A percentile compares a stretch with the other conserved stretches of the same genome.
These are phyloP conservation scores for Microcebus murinus DNA, from an alignment of 2,113 vertebrate species.

Conservation along the genomic window DNA sequence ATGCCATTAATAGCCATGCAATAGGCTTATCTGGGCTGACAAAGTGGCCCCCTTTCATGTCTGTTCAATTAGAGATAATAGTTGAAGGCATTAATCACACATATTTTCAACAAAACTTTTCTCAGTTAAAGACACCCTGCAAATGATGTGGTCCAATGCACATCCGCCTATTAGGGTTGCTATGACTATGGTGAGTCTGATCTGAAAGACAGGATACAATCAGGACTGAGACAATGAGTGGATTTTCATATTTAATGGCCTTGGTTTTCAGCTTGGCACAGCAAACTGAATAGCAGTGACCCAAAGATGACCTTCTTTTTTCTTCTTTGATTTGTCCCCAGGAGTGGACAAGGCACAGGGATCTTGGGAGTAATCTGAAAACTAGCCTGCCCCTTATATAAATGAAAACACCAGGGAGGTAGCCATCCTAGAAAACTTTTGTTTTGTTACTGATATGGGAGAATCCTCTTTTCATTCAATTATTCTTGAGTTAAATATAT, in stretches of 20 bases:
- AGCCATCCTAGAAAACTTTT: background rate
- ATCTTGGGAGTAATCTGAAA: conserved; percentile 56
- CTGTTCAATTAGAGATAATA: conserved; percentile 85
- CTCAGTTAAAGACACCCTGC: conserved; percentile 72
- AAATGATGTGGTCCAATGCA: conserved; percentile 72
- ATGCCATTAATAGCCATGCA: conserved; percentile 78
- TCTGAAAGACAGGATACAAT: conserved; percentile 80
- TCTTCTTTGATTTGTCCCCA: conserved; percentile 59
- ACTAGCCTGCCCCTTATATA: background rate
- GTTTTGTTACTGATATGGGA: conserved; percentile 29
- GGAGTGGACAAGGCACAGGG: conserved; percentile 54
- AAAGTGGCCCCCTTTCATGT: conserved; percentile 77
- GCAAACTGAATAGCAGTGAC: conserved; percentile 71
- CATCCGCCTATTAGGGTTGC: conserved; percentile 76
- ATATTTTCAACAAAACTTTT: conserved; percentile 80
- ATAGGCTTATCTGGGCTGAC: conserved; percentile 76
- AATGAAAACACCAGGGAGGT: background rate
- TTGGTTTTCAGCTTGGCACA: conserved; percentile 74
- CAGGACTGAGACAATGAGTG: conserved; percentile 74
- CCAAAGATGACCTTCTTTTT: conserved; percentile 71
- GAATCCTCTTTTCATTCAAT: background rate
- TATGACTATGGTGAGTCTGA: conserved; percentile 70
- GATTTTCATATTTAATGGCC: conserved; percentile 84
- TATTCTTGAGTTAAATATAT: background rate
- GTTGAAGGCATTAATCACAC: conserved; percentile 83